A percentile compares a stretch with the other conserved stretches of the same genome.
Conservation (phyloP, 37 sponge, comb jelly and placozoan genomes). For the Beroe forskalii region DNA sequence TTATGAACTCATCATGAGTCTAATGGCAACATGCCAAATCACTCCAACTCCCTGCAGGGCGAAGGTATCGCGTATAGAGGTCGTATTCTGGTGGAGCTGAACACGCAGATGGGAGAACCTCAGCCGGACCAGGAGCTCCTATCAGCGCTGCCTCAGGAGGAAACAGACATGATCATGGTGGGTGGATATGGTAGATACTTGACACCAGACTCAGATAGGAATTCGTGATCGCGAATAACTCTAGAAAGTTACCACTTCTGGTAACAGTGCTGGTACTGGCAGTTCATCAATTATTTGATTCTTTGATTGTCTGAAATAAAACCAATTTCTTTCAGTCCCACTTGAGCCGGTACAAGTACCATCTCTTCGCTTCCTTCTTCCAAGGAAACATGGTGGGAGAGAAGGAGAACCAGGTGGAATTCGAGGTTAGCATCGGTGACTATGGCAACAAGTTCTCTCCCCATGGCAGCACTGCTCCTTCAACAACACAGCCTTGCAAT, state of each 20-base stretch:
- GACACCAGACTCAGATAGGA: background rate
- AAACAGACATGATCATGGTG: slow-evolving; percentile 14
- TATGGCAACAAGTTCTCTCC: slow-evolving; percentile 65
- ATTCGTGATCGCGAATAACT: no score
- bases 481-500: slow-evolving; percentile 56
- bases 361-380: slow-evolving; percentile 44
- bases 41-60: no score
- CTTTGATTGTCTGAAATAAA: no score
- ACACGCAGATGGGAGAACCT: background rate
- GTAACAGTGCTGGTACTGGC: no score
- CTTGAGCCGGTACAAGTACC: slow-evolving; percentile 1
- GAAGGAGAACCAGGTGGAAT: slow-evolving; percentile 58
- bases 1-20: no score
- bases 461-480: background rate
- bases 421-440: slow-evolving; percentile 64
- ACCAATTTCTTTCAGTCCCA: background rate
- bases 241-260: no score
- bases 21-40: no score
- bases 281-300: no score
- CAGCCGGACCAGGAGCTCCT: background rate
- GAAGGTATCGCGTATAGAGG: slow-evolving; percentile 64
- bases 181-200: background rate
- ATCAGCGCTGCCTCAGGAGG: background rate
- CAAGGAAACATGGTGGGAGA: slow-evolving; percentile 57
- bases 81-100: slow-evolving; percentile 40